These are phyloP conservation scores for Trachelus troglodyta DNA, from an alignment of 2,888 invertebrate species.

Conservation along the genomic window DNA sequence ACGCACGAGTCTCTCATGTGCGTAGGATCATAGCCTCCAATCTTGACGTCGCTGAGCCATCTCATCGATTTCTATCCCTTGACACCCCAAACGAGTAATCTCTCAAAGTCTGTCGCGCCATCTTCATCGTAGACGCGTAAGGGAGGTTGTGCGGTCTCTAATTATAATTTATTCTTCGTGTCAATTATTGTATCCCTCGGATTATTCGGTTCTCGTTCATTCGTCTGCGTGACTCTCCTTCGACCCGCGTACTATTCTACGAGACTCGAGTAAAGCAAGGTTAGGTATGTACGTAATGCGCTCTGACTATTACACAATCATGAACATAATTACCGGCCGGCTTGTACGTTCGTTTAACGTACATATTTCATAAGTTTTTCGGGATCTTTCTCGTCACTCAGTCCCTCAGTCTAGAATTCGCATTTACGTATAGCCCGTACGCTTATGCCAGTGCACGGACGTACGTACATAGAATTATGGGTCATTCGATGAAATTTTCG, in stretches of 20 bases:
- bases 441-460: background rate
- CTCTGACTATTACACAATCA: background rate
- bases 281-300: background rate
- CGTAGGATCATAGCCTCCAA: slow-evolving; percentile 64
- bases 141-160: background rate
- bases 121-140: slow-evolving; percentile 7
- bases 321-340: background rate
- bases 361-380: background rate
- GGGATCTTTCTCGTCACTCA: background rate
- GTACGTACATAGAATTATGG: background rate
- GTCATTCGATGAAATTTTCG: background rate
- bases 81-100: slow-evolving; percentile 40
- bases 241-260: background rate
- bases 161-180: slow-evolving; percentile 50
- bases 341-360: background rate
- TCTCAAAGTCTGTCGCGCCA: slow-evolving; percentile 20
- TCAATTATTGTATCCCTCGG: slow-evolving; percentile 48
- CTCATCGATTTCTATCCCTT: slow-evolving; percentile 63
- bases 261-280: background rate
- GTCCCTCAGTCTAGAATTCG: background rate
- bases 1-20: slow-evolving; percentile 64
- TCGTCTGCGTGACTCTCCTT: background rate
- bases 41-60: slow-evolving; percentile 62
- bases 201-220: background rate
- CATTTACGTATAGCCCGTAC: background rate